A percentile compares a stretch with the other conserved stretches of the same genome.
Conservation (phyloP, 2,888 invertebrate species). For the Euplexia lucipara region DNA sequence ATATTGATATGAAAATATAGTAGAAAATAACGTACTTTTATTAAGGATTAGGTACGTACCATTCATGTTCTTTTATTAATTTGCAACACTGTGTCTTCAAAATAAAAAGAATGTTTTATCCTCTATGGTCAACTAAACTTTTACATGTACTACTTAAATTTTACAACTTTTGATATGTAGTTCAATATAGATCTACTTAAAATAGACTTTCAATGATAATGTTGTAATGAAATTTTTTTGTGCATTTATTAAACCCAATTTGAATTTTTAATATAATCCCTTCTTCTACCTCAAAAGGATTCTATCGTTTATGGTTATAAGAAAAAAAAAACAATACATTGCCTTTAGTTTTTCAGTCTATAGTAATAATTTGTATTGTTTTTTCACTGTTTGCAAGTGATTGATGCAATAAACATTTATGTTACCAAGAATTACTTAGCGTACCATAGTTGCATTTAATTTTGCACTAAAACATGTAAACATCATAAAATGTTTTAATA, state of each 20-base stretch:
- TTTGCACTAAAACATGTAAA: slow-evolving; percentile 17
- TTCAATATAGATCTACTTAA: slow-evolving; percentile 29
- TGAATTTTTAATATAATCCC: slow-evolving; percentile 46
- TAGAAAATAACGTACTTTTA: slow-evolving; percentile 52
- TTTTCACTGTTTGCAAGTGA: slow-evolving; percentile 23
- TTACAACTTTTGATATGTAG: slow-evolving; percentile 47
- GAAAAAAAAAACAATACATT: not conserved
- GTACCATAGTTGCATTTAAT: not conserved
- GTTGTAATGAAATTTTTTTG: too few relatives aligned
- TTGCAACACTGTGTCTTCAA: slow-evolving; percentile 45
- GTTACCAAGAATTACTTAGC: not conserved
- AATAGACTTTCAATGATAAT: slow-evolving; percentile 30
- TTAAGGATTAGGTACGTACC: slow-evolving; percentile 38
- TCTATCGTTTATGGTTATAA: slow-evolving; percentile 53
- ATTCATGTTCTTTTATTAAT: slow-evolving; percentile 49
- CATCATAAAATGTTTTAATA: slow-evolving; percentile 17
- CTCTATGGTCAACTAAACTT: slow-evolving; percentile 30
- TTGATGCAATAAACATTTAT: not conserved
- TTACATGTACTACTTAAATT: slow-evolving; percentile 40
- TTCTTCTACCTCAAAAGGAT: slow-evolving; percentile 67
- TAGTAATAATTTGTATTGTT: slow-evolving; percentile 9
- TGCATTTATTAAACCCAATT: slow-evolving; percentile 55
- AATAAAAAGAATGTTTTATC: slow-evolving; percentile 41
- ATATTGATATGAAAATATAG: slow-evolving; percentile 37
- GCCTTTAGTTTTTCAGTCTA: slow-evolving; percentile 5